Conservation (phyloP, 2,888 invertebrate genomes). For the Gymnosoma rotundatum region DNA sequence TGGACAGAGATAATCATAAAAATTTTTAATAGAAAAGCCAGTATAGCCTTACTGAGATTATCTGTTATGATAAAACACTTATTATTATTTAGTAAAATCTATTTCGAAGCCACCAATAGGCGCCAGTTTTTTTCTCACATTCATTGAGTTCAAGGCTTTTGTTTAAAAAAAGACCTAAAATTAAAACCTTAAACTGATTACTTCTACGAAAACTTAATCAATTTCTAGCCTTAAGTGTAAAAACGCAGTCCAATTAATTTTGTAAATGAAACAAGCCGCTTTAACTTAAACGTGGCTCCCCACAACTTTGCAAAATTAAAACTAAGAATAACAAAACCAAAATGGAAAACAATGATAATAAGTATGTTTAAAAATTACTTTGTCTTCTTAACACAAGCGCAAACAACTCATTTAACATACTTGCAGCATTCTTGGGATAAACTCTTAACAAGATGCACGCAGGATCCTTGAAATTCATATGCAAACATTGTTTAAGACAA, state of each 20-base stretch:
- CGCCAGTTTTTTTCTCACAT: no score
- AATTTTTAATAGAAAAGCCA: no score
- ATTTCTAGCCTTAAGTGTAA: slow-evolving; percentile 21
- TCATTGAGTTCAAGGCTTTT: neutral
- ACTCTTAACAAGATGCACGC: slow-evolving; percentile 45
- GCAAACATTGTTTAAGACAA: slow-evolving; percentile 46
- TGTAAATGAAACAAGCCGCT: slow-evolving; percentile 28
- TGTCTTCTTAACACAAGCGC: slow-evolving; percentile 63
- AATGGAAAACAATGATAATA: slow-evolving; percentile 36
- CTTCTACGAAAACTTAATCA: slow-evolving; percentile 15
- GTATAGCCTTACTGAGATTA: no score
- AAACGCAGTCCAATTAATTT: slow-evolving; percentile 25
- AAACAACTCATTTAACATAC: slow-evolving; percentile 69
- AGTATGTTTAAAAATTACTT: slow-evolving; percentile 58
- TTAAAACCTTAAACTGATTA: neutral
- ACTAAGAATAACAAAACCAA: neutral
- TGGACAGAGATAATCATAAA: no score
- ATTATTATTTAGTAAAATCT: no score
- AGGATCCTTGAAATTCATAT: slow-evolving; percentile 59
- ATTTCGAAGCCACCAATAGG: no score
- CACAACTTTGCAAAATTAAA: neutral
- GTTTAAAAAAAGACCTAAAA: no score
- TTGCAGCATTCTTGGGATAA: slow-evolving; percentile 29
- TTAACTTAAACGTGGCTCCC: neutral
- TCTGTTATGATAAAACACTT: no score